A percentile compares a stretch with the other conserved stretches of the same genome.
Conservation (phyloP, 2,888 invertebrate species). For the Melangyna quadrimaculata region DNA sequence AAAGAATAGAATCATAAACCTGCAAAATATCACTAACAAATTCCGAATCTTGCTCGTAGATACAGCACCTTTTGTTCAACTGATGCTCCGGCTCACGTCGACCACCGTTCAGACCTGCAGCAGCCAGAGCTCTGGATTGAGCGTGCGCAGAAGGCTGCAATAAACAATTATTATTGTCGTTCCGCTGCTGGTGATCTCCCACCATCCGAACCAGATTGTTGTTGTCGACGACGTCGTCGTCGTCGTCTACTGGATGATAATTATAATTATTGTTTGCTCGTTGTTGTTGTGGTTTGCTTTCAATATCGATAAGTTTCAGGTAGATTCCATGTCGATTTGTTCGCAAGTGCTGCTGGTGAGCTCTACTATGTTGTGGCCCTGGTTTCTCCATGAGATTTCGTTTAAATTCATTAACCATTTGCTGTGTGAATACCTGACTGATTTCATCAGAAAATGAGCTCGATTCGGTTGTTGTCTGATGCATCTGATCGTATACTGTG, state of each 20-base stretch:
- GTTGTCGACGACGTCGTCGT: too few species aligned
- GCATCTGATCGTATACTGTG: background rate
- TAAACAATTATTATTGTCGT: conserved; percentile 44
- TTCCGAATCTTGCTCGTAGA: conserved; percentile 77
- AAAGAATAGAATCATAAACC: conserved; percentile 74
- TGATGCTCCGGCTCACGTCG: conserved; percentile 58
- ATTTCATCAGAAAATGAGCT: conserved; percentile 40
- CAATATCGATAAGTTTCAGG: conserved; percentile 71
- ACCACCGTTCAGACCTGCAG: conserved; percentile 55
- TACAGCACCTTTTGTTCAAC: conserved; percentile 75
- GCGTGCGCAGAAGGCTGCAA: conserved; percentile 41
- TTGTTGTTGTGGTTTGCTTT: conserved; percentile 49
- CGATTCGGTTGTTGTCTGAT: background rate
- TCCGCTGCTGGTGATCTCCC: conserved; percentile 44
- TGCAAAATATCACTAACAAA: conserved; percentile 78
- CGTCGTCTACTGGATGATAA: background rate
- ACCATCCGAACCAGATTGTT: conserved; percentile 16
- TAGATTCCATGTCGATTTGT: conserved; percentile 74
- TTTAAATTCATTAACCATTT: conserved; percentile 78
- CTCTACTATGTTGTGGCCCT: conserved; percentile 59
- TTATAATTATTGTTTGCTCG: conserved; percentile 36
- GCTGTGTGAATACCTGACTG: conserved; percentile 48
- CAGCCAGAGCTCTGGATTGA: conserved; percentile 49
- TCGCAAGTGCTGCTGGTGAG: conserved; percentile 44
- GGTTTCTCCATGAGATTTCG: conserved; percentile 76